Evolutionary conservation across 2,888 invertebrate species (phyloP).

Genomic region (Cybosia mesomella): DNA sequence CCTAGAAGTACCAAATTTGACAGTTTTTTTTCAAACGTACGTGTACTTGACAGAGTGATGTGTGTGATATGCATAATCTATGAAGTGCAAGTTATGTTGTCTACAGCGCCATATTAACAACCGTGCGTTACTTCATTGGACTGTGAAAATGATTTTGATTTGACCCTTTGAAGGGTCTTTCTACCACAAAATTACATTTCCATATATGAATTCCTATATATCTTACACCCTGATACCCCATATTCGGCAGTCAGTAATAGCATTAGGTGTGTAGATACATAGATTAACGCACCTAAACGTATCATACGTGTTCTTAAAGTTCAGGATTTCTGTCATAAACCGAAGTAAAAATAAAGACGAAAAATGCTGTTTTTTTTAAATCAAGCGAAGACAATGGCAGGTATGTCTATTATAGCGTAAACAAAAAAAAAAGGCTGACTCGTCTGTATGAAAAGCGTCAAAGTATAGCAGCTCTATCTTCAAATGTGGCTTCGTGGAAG

Average conservation of each 20-base stretch:
- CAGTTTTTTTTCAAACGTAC: too few relatives aligned
- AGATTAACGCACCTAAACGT: background rate
- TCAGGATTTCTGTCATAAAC: background rate
- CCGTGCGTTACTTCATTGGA: slow-evolving; percentile 77
- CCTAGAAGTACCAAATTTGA: background rate
- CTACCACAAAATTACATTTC: slow-evolving; percentile 86
- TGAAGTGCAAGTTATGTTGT: slow-evolving; percentile 21
- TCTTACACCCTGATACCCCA: slow-evolving; percentile 67
- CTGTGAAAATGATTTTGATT: slow-evolving; percentile 87
- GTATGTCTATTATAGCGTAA: slow-evolving; percentile 22
- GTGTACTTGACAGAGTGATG: background rate
- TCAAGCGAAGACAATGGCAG: slow-evolving; percentile 10
- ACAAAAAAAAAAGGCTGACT: slow-evolving; percentile 37
- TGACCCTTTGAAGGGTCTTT: slow-evolving; percentile 84
- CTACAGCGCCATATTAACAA: slow-evolving; percentile 48
- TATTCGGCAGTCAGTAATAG: slow-evolving; percentile 57
- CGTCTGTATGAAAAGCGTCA: slow-evolving; percentile 63
- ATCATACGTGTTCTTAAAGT: background rate
- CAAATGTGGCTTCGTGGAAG: slow-evolving; percentile 81
- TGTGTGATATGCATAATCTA: background rate
- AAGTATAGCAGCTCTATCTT: slow-evolving; percentile 74
- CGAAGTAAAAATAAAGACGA: background rate
- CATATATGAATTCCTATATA: slow-evolving; percentile 75
- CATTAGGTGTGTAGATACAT: slow-evolving; percentile 43
- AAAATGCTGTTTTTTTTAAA: background rate